A percentile compares a stretch with the other conserved stretches of the same genome.
These are phyloP conservation scores for Nineta flava DNA, from an alignment of 2,888 invertebrate species.

Conservation along the genomic window DNA sequence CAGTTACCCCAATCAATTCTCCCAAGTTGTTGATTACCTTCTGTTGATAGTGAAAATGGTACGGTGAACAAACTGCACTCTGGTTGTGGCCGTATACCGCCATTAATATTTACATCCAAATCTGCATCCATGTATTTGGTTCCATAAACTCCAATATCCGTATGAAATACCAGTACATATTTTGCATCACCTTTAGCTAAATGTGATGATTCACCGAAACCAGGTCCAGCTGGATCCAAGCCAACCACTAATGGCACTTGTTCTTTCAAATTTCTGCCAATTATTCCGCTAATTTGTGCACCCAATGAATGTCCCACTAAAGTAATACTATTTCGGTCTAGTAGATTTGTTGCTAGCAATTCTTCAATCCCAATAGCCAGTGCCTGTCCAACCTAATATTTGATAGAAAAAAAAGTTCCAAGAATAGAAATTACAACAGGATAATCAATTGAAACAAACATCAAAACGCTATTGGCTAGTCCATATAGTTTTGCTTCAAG, in stretches of 20 bases:
- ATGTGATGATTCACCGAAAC: not conserved
- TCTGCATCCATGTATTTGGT: not conserved
- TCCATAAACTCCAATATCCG: slow-evolving; percentile 3
- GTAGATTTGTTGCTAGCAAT: not conserved
- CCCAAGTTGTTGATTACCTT: too few species aligned
- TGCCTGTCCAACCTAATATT: not conserved
- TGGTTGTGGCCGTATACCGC: not conserved
- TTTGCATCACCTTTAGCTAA: not conserved
- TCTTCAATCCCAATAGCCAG: not conserved
- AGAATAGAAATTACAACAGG: too few species aligned
- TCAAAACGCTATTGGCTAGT: too few species aligned
- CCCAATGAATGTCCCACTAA: slow-evolving; percentile 4
- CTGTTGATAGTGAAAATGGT: not conserved
- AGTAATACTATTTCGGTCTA: not conserved
- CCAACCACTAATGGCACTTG: not conserved
- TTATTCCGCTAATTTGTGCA: not conserved
- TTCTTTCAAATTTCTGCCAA: not conserved
- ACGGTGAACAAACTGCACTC: not conserved
- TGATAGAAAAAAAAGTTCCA: not conserved
- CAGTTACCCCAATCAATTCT: too few species aligned
- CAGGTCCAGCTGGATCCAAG: slow-evolving; percentile 4
- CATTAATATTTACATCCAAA: not conserved
- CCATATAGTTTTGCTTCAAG: too few species aligned
- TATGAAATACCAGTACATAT: not conserved
- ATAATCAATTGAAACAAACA: too few species aligned